A percentile compares a stretch with the other conserved stretches of the same genome.
These are phyloP conservation scores for Chaunax sp. DNA, from an alignment of 2,797 vertebrate species.

Conservation along the genomic window DNA sequence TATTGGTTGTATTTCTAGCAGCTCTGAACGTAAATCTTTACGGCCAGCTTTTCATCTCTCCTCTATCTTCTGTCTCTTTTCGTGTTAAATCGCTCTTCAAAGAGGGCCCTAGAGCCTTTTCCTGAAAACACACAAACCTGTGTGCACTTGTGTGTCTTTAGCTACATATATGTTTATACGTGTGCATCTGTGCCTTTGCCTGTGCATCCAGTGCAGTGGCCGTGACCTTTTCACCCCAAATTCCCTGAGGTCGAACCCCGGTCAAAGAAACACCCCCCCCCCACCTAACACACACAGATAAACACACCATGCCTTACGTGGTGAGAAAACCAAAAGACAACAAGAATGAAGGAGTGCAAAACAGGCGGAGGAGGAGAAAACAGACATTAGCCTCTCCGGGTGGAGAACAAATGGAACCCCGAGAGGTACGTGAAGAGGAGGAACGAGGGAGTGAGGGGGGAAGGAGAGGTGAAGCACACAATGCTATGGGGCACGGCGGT, in stretches of 20 bases:
- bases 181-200: conserved; percentile 18
- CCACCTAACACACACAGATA: conserved; percentile 8
- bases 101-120: conserved; percentile 70
- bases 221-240: conserved; percentile 69
- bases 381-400: conserved; percentile 76
- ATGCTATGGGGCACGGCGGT: conserved; percentile 80
- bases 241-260: conserved; percentile 65
- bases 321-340: conserved; percentile 36
- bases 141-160: conserved; percentile 40
- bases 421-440: conserved; percentile 87
- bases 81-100: conserved; percentile 74
- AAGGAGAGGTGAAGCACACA: conserved; percentile 85
- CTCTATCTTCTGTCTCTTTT: conserved; percentile 63
- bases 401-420: conserved; percentile 80
- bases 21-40: conserved; percentile 79
- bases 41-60: conserved; percentile 65
- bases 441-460: conserved; percentile 74
- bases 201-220: conserved; percentile 42
- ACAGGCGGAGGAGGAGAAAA: conserved; percentile 66
- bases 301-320: conserved; percentile 13
- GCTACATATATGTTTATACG: conserved; percentile 25
- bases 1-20: conserved; percentile 77
- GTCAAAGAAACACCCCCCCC: conserved; percentile 62
- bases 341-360: conserved; percentile 58
- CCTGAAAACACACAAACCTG: conserved; percentile 59